phyloP scores from a whole-genome alignment of 2,888 invertebrate species.

The Troides helena region DNA sequence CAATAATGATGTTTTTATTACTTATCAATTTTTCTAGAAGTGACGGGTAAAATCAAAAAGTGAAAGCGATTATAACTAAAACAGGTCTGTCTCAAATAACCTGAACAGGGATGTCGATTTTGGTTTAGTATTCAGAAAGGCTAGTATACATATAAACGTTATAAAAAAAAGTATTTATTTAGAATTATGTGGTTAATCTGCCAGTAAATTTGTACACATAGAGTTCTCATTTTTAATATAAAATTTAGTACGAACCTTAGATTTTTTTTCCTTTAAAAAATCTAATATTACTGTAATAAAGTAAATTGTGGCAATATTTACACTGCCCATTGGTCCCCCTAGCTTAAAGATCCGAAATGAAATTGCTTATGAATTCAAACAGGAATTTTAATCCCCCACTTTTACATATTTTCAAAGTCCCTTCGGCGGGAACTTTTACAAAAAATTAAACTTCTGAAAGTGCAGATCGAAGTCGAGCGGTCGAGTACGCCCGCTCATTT shows the following conservation, averaged over 20 bases:
- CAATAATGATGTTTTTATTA: too few species aligned
- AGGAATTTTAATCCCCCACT: constrained; percentile 25
- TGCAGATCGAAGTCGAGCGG: constrained; percentile 70
- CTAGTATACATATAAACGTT: too few species aligned
- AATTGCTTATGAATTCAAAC: constrained; percentile 29
- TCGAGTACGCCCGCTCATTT: constrained; percentile 66
- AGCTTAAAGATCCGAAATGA: constrained; percentile 21
- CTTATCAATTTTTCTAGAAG: too few species aligned
- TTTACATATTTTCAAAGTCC: constrained; percentile 25
- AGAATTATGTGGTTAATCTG: too few species aligned
- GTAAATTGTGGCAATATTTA: constrained; percentile 4
- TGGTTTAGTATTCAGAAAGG: too few species aligned
- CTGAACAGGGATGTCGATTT: too few species aligned
- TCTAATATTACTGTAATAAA: background rate
- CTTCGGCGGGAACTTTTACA: constrained; percentile 59
- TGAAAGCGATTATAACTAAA: too few species aligned
- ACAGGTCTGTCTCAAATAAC: too few species aligned
- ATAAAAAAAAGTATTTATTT: too few species aligned
- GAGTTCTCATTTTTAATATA: too few species aligned
- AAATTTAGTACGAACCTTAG: background rate
- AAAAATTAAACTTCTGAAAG: constrained; percentile 73
- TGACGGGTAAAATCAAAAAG: too few species aligned
- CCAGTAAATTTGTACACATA: too few species aligned
- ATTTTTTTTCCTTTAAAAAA: background rate
- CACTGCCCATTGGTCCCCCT: background rate